Percentiles rank a stretch among this genome's conserved stretches.
Evolutionary conservation across 2,888 invertebrate genomes (phyloP).

Genomic region (Caenorhabditis panamensis): DNA sequence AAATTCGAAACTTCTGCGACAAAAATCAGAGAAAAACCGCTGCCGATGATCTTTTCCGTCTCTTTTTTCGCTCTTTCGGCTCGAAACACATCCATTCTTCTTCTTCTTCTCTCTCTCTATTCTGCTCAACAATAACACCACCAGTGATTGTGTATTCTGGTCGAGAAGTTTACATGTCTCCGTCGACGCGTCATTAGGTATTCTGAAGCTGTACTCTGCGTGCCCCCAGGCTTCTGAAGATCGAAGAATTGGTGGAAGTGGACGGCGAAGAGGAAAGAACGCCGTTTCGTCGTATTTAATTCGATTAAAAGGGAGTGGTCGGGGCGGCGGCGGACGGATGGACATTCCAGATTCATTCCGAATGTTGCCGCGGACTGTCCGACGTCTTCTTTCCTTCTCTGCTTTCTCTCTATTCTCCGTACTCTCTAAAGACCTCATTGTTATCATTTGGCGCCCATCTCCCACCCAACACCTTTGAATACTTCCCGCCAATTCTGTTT

Average conservation of each 20-base stretch:
- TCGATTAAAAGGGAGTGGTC: conserved; percentile 54
- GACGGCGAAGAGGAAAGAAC: conserved; percentile 17
- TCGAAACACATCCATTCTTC: conserved; percentile 41
- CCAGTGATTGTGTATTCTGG: conserved; percentile 36
- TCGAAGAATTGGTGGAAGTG: conserved; percentile 26
- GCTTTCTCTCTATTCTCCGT: conserved; percentile 3
- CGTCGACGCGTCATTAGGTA: conserved; percentile 25
- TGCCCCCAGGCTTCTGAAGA: conserved; percentile 4
- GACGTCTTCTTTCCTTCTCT: neutral
- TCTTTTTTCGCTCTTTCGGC: too few species aligned
- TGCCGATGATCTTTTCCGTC: too few species aligned
- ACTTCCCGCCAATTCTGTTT: neutral
- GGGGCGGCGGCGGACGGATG: neutral
- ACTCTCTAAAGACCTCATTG: neutral
- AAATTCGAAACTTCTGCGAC: neutral
- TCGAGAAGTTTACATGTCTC: conserved; percentile 22
- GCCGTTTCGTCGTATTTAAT: conserved; percentile 51
- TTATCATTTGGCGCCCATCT: neutral
- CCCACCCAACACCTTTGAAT: too few species aligned
- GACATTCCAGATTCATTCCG: conserved; percentile 17
- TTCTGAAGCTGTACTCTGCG: conserved; percentile 22
- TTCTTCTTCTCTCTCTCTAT: neutral
- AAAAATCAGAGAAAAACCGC: conserved; percentile 5
- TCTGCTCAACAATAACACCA: neutral
- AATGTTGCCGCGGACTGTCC: conserved; percentile 17